phyloP scores from a whole-genome alignment of 1,140 invertebrate species.

The Bombus sibiricus region DNA sequence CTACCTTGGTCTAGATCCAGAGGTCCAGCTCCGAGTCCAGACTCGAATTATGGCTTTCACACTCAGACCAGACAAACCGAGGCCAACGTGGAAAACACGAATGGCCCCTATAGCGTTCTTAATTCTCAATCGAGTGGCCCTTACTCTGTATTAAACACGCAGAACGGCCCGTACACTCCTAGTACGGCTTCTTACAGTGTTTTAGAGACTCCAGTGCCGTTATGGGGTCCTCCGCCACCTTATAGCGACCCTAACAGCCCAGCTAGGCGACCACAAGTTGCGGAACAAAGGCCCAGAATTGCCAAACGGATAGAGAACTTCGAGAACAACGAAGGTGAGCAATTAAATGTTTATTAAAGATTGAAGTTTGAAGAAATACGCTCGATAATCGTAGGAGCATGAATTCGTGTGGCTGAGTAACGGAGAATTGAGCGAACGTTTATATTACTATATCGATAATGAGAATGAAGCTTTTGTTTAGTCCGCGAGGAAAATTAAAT shows the following conservation, averaged over 20 bases:
- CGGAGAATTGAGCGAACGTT: no score
- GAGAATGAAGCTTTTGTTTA: no score
- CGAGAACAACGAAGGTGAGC: conserved; percentile 75
- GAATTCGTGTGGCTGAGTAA: background rate
- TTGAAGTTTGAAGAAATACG: background rate
- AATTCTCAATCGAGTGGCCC: conserved; percentile 76
- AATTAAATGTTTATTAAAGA: no score
- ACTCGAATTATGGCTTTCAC: conserved; percentile 87
- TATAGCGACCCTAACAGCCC: conserved; percentile 89
- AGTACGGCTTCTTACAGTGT: conserved; percentile 82
- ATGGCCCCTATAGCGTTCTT: conserved; percentile 69
- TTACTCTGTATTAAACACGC: conserved; percentile 77
- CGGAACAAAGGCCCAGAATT: conserved; percentile 74
- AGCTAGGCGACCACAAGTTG: conserved; percentile 80
- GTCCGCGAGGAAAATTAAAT: no score
- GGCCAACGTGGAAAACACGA: conserved; percentile 69
- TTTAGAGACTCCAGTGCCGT: conserved; percentile 82
- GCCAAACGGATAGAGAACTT: conserved; percentile 78
- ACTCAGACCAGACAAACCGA: conserved; percentile 79
- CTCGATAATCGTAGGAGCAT: background rate
- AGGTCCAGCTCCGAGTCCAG: conserved; percentile 83
- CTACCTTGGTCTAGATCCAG: conserved; percentile 80
- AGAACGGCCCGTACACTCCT: conserved; percentile 65
- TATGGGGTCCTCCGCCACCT: conserved; percentile 90
- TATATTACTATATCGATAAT: no score